A percentile compares a stretch with the other conserved stretches of the same genome.
These are phyloP conservation scores for Chionoecetes opilio DNA, from an alignment of 1,140 invertebrate genomes.

Conservation along the genomic window DNA sequence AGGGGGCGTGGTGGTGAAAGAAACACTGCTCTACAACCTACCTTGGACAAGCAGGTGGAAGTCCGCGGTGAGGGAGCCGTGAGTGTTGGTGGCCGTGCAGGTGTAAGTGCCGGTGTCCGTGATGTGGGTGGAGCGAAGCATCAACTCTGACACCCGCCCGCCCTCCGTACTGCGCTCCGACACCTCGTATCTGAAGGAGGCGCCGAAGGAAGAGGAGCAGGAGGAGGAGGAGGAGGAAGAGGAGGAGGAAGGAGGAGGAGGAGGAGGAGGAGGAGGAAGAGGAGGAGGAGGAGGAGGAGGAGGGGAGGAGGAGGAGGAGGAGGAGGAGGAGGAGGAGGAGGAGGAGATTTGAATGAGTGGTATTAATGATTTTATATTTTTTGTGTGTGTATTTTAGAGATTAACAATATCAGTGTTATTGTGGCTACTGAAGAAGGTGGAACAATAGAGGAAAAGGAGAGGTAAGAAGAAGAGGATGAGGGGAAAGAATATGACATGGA, in stretches of 20 bases:
- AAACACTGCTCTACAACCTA: conserved; percentile 81
- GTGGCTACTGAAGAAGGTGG: background rate
- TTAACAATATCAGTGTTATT: too few species aligned
- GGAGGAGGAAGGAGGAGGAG: too few species aligned
- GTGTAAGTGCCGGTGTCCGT: conserved; percentile 85
- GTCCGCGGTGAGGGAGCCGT: conserved; percentile 84
- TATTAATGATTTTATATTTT: too few species aligned
- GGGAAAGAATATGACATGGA: too few species aligned
- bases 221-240: background rate
- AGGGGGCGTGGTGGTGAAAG: too few species aligned
- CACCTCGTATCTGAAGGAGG: conserved; percentile 80
- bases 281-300: too few species aligned
- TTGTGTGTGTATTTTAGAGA: too few species aligned
- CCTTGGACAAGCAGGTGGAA: conserved; percentile 85
- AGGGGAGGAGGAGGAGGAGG: too few species aligned
- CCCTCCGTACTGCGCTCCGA: conserved; percentile 62
- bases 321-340: too few species aligned
- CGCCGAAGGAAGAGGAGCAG: background rate
- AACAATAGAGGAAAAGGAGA: too few species aligned
- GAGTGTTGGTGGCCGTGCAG: conserved; percentile 84
- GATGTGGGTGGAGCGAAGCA: conserved; percentile 83
- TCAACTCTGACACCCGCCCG: conserved; percentile 83
- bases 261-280: background rate
- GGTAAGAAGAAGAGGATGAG: background rate
- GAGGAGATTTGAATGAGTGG: too few species aligned